Evolutionary conservation across 2,888 invertebrate species (phyloP), one percentile per base, ranked within the genome.

Genomic region (Drosophila rellima): DNA sequence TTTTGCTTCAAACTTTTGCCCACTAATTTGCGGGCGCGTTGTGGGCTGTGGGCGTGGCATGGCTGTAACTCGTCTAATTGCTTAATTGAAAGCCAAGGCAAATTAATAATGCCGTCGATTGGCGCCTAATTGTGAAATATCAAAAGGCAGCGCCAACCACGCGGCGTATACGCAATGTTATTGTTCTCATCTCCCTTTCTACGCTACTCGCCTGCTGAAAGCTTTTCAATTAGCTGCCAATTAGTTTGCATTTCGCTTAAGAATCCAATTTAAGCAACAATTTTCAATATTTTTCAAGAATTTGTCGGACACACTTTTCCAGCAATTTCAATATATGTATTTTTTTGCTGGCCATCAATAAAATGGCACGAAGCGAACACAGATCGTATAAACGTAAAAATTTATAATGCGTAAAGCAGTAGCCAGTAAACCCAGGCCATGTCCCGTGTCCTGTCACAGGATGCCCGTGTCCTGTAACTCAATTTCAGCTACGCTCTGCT

Each of bases 41-140:
- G 10, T 26, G 18, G 31, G 10, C 15, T n/a, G 42, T 29, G 56
- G 62, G 68, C 52, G 61, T 65, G 56, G 65, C 17, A 23, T 44
- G 67, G 35, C 45, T 70, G 50, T 66, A 51, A 47, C 67, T 65
- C 50, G 3, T 73, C 52, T 78, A 82, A 82, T 82, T 86, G 89
- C 68, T 78, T 89, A 87, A 89, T 83, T 87, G 76, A 87, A 83
- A 83, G 84, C 70, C 68, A 73, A 87, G 72, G 84, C 84, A 81
- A 82, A 82, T 82, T 88, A 82, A 82, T 82, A 82, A 86, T 86
- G 61, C 78, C 64, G 71, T 83, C 76, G 74, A 82, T 82, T 80
- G 89, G 56, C 81, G 78, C 78, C 81, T 86, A 86, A 88, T 88
- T 82, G 88, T 86, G 54, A 86, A 83, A 83, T 86, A 87, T 68